Percentiles rank a stretch among this genome's conserved stretches.
These are phyloP conservation scores for Sebastes taczanowskii DNA, from an alignment of 2,797 vertebrate genomes.

Conservation along the genomic window DNA sequence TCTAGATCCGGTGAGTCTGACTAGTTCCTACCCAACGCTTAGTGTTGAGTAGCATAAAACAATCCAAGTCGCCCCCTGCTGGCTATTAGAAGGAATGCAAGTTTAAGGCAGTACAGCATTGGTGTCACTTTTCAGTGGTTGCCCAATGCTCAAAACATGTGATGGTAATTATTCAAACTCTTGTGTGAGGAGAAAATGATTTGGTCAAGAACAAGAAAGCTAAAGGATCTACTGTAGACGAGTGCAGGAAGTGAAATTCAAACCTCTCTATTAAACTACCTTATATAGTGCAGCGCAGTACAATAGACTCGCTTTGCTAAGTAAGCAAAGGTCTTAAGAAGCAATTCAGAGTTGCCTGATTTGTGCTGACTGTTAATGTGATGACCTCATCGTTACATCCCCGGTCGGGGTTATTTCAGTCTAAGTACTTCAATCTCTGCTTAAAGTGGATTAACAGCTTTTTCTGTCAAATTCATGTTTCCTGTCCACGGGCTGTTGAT, in stretches of 20 bases:
- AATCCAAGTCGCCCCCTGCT: no score
- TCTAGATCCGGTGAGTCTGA: no score
- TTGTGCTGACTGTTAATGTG: slow-evolving; percentile 33
- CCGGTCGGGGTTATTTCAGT: slow-evolving; percentile 44
- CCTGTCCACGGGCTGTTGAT: slow-evolving; percentile 20
- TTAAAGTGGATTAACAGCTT: slow-evolving; percentile 60
- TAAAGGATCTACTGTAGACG: not conserved
- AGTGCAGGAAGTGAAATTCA: not conserved
- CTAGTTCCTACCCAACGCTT: no score
- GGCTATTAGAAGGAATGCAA: no score
- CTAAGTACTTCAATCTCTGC: slow-evolving; percentile 30
- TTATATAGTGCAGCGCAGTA: not conserved
- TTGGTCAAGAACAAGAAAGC: not conserved
- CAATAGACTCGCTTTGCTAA: not conserved
- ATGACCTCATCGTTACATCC: slow-evolving; percentile 33
- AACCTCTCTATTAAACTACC: not conserved
- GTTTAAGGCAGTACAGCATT: not conserved
- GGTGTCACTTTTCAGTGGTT: not conserved
- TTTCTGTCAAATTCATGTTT: slow-evolving; percentile 51
- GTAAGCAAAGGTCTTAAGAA: slow-evolving; percentile 1
- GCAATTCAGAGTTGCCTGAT: slow-evolving; percentile 9
- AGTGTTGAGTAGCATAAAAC: no score
- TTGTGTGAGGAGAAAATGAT: not conserved
- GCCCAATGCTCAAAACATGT: slow-evolving; percentile 3
- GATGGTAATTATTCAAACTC: not conserved